These are phyloP conservation scores for Dryobotodes eremita DNA, from an alignment of 2,888 invertebrate genomes.

Conservation along the genomic window DNA sequence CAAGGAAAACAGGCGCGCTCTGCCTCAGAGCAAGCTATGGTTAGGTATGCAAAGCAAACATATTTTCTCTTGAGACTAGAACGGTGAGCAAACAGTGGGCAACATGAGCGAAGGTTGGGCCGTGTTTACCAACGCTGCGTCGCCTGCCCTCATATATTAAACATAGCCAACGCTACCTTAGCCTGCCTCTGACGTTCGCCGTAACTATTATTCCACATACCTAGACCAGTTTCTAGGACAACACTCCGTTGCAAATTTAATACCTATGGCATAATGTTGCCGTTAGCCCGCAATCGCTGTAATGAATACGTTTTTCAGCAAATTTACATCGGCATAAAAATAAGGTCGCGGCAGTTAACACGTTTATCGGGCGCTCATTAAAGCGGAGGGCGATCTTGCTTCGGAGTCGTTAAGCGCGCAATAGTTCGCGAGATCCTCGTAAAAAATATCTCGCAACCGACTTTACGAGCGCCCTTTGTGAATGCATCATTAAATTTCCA, in stretches of 20 bases:
- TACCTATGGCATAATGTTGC: conserved; percentile 73
- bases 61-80: conserved; percentile 90
- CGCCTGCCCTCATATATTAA: conserved; percentile 90
- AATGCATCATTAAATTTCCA: conserved; percentile 91
- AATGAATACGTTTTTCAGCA: conserved; percentile 90
- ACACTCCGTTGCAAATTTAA: conserved; percentile 73
- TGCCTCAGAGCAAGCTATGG: conserved; percentile 79
- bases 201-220: conserved; percentile 66
- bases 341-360: conserved; percentile 90
- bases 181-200: conserved; percentile 74
- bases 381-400: conserved; percentile 90
- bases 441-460: conserved; percentile 91
- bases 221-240: conserved; percentile 69
- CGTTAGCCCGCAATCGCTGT: conserved; percentile 81
- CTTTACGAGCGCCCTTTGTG: conserved; percentile 91
- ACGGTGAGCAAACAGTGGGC: conserved; percentile 88
- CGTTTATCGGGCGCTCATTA: conserved; percentile 91
- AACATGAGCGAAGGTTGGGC: conserved; percentile 87
- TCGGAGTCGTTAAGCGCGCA: conserved; percentile 91
- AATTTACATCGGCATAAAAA: conserved; percentile 90
- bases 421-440: conserved; percentile 91
- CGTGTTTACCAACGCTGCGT: conserved; percentile 88
- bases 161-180: conserved; percentile 86
- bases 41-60: conserved; percentile 90
- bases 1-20: conserved; percentile 84